A percentile compares a stretch with the other conserved stretches of the same genome.
These are phyloP conservation scores for Apistogramma diplotaenia DNA, from an alignment of 2,113 vertebrate species.

Conservation along the genomic window DNA sequence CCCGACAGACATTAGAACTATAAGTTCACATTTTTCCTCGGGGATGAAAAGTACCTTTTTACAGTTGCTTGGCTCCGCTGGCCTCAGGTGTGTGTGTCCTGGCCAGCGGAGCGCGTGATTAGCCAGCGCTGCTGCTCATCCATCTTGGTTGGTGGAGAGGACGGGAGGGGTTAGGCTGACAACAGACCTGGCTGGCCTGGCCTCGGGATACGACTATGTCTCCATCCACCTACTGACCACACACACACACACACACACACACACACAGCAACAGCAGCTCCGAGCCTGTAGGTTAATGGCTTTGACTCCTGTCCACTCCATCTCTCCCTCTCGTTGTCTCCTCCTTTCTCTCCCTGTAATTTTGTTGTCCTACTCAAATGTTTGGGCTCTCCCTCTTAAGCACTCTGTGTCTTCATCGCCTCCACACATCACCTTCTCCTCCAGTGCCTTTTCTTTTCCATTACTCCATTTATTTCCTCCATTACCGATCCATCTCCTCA, in stretches of 20 bases:
- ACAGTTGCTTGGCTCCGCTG: constrained; percentile 14
- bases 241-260: not conserved
- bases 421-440: not conserved
- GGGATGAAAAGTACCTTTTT: constrained; percentile 18
- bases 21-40: not conserved
- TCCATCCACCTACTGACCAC: constrained; percentile 18
- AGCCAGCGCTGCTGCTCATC: constrained; percentile 54
- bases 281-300: constrained; percentile 49
- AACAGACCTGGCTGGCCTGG: constrained; percentile 25
- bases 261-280: constrained; percentile 4
- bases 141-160: constrained; percentile 55
- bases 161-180: constrained; percentile 37
- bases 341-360: constrained; percentile 10
- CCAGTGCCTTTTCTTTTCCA: not conserved
- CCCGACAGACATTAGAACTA: not conserved
- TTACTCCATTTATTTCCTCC: constrained; percentile 38
- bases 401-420: constrained; percentile 8
- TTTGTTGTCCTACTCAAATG: constrained; percentile 45
- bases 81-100: constrained; percentile 45
- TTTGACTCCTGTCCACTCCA: constrained; percentile 49
- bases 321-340: constrained; percentile 11
- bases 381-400: constrained; percentile 42
- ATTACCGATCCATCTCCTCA: constrained; percentile 30
- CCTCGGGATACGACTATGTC: constrained; percentile 25
- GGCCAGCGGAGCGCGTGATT: constrained; percentile 61